These are phyloP conservation scores for Distichodus sexfasciatus DNA, from an alignment of 2,797 vertebrate genomes.

Conservation along the genomic window DNA sequence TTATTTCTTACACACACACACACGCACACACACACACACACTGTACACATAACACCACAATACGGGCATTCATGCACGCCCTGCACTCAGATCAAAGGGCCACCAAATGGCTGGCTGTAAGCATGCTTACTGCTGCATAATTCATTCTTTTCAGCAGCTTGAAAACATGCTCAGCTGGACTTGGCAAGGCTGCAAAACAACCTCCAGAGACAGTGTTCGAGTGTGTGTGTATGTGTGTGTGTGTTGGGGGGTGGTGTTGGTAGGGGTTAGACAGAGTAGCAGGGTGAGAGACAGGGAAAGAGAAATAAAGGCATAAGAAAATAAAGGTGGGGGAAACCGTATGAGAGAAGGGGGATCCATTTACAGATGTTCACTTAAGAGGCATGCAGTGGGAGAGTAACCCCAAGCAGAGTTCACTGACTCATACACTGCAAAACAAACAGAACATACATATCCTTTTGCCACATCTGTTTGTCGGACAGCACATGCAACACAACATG, in stretches of 20 bases:
- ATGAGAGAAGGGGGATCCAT: no score
- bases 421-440: no score
- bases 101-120: slow-evolving; percentile 94
- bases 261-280: background rate
- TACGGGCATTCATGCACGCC: slow-evolving; percentile 97
- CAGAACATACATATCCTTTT: no score
- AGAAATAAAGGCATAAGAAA: slow-evolving; percentile 14
- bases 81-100: slow-evolving; percentile 97
- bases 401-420: no score
- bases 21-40: slow-evolving; percentile 9
- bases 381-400: no score
- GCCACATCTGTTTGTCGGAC: no score
- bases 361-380: no score
- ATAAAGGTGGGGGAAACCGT: slow-evolving; percentile 2
- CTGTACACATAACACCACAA: slow-evolving; percentile 95
- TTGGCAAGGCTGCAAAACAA: slow-evolving; percentile 75
- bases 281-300: background rate
- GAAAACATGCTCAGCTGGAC: slow-evolving; percentile 80
- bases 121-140: slow-evolving; percentile 89
- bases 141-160: slow-evolving; percentile 85
- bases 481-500: no score
- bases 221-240: no score
- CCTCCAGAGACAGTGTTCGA: slow-evolving; percentile 62
- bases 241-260: slow-evolving; percentile 11
- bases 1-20: slow-evolving; percentile 38